These are phyloP conservation scores for Trichonephila clavipes DNA, from an alignment of 1,140 invertebrate genomes.

Conservation along the genomic window DNA sequence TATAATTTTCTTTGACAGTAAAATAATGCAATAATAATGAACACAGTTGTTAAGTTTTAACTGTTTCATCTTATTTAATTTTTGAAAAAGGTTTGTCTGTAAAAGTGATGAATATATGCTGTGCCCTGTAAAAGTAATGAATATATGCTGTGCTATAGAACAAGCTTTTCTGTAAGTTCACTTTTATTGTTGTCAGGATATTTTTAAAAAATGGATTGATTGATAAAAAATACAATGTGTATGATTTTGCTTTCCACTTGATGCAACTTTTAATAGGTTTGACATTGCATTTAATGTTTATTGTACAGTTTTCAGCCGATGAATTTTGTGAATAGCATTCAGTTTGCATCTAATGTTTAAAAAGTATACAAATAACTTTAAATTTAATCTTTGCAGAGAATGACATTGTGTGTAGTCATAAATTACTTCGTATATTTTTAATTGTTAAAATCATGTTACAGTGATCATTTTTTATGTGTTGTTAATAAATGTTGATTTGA, in stretches of 20 bases:
- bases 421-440: constrained; percentile 30
- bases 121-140: no score
- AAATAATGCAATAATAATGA: no score
- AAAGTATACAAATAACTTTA: background rate
- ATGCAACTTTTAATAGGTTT: background rate
- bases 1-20: no score
- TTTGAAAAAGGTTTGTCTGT: no score
- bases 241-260: background rate
- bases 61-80: no score
- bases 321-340: background rate
- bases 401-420: background rate
- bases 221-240: background rate
- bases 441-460: constrained; percentile 25
- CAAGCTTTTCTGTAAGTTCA: background rate
- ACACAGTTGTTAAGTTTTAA: no score
- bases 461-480: constrained; percentile 12
- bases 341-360: background rate
- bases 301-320: background rate
- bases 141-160: no score
- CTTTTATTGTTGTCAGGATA: background rate
- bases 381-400: background rate
- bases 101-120: no score
- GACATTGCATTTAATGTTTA: background rate
- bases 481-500: constrained; percentile 24
- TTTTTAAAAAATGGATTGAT: no score